phyloP scores from a whole-genome alignment of 1,140 invertebrate species.

The Zaprionus taronus region DNA sequence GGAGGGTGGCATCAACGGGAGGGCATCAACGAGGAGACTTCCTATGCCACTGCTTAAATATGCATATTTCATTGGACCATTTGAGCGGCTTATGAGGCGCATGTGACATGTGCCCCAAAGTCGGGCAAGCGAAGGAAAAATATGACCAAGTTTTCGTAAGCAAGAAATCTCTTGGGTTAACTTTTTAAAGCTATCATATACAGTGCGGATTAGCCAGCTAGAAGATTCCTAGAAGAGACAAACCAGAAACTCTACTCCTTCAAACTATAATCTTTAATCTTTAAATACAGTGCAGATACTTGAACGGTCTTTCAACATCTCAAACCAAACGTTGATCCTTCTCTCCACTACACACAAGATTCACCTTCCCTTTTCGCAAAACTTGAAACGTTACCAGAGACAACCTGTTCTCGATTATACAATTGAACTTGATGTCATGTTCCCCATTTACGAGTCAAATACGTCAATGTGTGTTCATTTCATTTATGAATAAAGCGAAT shows the following conservation, averaged over 20 bases:
- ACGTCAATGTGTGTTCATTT: background rate
- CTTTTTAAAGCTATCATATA: too few species aligned
- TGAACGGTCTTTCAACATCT: too few species aligned
- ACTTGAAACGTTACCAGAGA: constrained; percentile 4
- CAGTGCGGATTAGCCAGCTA: too few species aligned
- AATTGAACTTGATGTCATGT: constrained; percentile 12
- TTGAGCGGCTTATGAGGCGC: constrained; percentile 57
- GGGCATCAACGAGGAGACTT: background rate
- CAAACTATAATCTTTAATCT: too few species aligned
- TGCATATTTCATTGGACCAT: constrained; percentile 77
- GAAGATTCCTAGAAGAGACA: too few species aligned
- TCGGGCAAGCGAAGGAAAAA: constrained; percentile 1
- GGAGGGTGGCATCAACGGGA: too few species aligned
- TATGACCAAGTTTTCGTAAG: background rate
- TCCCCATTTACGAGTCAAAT: constrained; percentile 10
- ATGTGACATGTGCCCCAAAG: constrained; percentile 57
- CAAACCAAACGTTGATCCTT: too few species aligned
- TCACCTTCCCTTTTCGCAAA: background rate
- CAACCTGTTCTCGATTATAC: constrained; percentile 3
- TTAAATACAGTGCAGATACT: too few species aligned
- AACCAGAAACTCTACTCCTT: too few species aligned
- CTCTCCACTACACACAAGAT: too few species aligned
- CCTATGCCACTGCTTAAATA: constrained; percentile 56
- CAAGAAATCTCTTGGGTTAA: background rate
- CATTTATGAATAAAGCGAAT: background rate